Conservation (phyloP, 2,113 vertebrate genomes). For the Andinoacara biseriatus region DNA sequence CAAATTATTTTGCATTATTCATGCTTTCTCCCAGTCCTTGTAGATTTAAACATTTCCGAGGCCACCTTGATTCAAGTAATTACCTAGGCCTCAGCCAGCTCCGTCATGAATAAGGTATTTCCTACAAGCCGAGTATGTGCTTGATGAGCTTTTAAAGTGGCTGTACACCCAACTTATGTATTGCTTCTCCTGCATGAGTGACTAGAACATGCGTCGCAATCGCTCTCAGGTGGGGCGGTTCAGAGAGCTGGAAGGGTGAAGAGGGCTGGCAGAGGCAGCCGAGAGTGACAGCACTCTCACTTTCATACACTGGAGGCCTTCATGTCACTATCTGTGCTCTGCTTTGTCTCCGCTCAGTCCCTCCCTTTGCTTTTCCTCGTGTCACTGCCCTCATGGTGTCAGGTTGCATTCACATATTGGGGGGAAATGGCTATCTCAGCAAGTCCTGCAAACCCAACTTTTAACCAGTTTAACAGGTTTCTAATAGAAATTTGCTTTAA, state of each 20-base stretch:
- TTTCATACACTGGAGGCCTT: constrained; percentile 77
- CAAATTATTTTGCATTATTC: constrained; percentile 99
- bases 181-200: constrained; percentile 95
- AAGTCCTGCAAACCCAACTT: not conserved
- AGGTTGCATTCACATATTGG: constrained; percentile 4
- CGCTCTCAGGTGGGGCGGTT: constrained; percentile 91
- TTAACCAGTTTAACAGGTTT: not conserved
- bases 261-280: constrained; percentile 84
- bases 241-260: constrained; percentile 62
- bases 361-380: not conserved
- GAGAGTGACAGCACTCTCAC: constrained; percentile 85
- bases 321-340: constrained; percentile 42
- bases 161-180: constrained; percentile 95
- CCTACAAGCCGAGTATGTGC: constrained; percentile 94
- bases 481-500: not conserved
- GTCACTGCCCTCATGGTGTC: not conserved
- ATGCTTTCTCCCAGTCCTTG: constrained; percentile 94
- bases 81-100: constrained; percentile 94
- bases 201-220: constrained; percentile 88
- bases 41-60: constrained; percentile 99
- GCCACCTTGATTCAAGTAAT: constrained; percentile 99
- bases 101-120: constrained; percentile 99
- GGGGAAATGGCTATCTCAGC: not conserved
- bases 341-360: constrained; percentile 52
- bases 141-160: constrained; percentile 99